These are phyloP conservation scores for Melanerpes formicivorus DNA, from an alignment of 2,113 vertebrate genomes.

Conservation along the genomic window DNA sequence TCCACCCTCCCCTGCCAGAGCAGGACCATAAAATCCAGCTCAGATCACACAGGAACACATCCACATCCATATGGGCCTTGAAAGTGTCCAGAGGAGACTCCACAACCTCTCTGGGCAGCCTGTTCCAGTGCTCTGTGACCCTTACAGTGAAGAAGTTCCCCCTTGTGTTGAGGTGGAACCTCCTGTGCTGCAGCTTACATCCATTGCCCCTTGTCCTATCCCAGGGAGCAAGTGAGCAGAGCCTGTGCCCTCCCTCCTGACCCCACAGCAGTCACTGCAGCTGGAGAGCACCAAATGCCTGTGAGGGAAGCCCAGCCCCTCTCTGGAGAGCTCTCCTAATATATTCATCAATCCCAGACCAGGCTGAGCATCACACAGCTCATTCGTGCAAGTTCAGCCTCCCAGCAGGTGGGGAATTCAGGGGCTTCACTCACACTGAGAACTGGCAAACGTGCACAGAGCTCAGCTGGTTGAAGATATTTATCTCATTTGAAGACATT, in stretches of 20 bases:
- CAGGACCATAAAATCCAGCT: no score
- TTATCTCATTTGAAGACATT: neutral
- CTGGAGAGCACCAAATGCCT: neutral
- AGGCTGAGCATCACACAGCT: neutral
- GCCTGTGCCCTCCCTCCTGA: neutral
- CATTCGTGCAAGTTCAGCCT: slow-evolving; percentile 11
- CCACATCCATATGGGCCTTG: no score
- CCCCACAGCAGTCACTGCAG: neutral
- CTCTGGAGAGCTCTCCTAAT: neutral
- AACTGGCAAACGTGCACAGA: neutral
- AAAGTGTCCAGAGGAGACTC: no score
- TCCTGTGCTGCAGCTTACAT: no score
- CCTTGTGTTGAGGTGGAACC: no score
- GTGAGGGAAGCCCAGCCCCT: neutral
- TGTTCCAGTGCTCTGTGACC: no score
- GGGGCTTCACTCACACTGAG: neutral
- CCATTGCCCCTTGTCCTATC: no score
- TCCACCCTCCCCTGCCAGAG: no score
- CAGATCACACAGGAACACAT: no score
- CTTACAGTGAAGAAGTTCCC: no score
- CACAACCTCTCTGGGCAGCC: no score
- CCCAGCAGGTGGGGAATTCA: neutral
- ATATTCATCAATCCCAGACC: neutral
- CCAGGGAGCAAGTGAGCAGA: no score
- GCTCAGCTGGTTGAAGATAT: neutral